phyloP scores from a whole-genome alignment of 2,797 vertebrate genomes.

The Gallirallus australis region DNA sequence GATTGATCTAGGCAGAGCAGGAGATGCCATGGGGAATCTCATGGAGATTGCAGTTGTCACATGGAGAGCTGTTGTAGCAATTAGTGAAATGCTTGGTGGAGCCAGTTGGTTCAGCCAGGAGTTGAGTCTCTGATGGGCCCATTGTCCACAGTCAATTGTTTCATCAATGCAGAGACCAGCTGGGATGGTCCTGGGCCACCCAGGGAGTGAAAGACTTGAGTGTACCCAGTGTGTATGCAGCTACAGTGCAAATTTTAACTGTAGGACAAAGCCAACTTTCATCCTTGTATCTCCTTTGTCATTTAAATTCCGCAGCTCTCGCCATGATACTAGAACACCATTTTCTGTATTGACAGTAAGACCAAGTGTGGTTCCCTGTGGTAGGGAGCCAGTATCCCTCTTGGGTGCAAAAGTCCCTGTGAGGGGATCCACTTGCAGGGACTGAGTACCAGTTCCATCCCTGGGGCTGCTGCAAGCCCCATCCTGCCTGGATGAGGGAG shows the following conservation, averaged over 20 bases:
- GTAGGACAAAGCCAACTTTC: neutral
- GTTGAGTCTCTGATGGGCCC: neutral
- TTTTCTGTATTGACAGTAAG: neutral
- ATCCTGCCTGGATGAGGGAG: neutral
- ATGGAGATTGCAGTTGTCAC: neutral
- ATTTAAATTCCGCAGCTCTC: neutral
- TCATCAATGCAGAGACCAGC: neutral
- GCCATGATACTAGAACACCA: neutral
- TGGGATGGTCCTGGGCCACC: neutral
- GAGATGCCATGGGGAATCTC: neutral
- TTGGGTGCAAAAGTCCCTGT: rapidly evolving
- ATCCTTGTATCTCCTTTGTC: neutral
- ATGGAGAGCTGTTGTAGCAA: neutral
- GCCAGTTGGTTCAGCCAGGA: neutral
- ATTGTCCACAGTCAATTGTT: neutral
- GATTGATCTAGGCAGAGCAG: neutral
- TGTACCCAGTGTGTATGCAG: neutral
- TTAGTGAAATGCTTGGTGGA: neutral
- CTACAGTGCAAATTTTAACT: neutral
- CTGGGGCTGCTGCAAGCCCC: neutral
- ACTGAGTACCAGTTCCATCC: neutral
- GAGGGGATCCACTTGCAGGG: neutral
- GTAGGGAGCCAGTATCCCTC: neutral
- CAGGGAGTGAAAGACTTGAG: neutral
- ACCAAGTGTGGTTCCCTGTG: neutral